Evolutionary conservation across 1,140 invertebrate species (phyloP).

Genomic region (Pectinophora gossypiella): DNA sequence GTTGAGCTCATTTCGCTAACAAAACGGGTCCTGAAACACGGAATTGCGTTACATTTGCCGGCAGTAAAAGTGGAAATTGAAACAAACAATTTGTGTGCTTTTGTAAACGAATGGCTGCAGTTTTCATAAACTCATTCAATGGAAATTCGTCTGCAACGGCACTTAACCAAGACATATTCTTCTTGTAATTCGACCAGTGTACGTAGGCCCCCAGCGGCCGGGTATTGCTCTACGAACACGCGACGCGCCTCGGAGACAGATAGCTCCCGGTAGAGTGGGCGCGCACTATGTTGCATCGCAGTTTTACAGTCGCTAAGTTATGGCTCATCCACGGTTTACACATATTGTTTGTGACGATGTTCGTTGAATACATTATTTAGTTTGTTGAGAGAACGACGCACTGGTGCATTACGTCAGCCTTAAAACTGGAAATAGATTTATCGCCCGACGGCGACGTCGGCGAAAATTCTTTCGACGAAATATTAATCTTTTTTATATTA

Average conservation of each 20-base stretch:
- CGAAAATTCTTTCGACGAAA: too few species aligned
- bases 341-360: constrained; percentile 12
- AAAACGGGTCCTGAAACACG: neutral
- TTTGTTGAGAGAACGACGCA: constrained; percentile 4
- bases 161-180: constrained; percentile 4
- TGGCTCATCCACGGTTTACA: constrained; percentile 8
- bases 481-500: too few species aligned
- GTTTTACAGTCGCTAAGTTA: constrained; percentile 12
- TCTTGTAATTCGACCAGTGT: neutral
- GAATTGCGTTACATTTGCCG: neutral
- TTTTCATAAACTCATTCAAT: constrained; percentile 12
- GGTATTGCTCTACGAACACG: neutral
- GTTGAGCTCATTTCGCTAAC: neutral
- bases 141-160: constrained; percentile 9
- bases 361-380: constrained; percentile 2
- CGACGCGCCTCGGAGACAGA: too few species aligned
- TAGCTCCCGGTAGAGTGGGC: neutral
- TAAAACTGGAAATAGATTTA: too few species aligned
- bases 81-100: constrained; percentile 1
- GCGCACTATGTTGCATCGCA: constrained; percentile 7
- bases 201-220: neutral
- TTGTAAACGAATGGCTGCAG: constrained; percentile 1
- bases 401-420: too few species aligned
- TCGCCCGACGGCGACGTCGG: too few species aligned
- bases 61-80: neutral